These are phyloP conservation scores for Amphiduros pacificus DNA, from an alignment of 2,888 invertebrate species.

Conservation along the genomic window DNA sequence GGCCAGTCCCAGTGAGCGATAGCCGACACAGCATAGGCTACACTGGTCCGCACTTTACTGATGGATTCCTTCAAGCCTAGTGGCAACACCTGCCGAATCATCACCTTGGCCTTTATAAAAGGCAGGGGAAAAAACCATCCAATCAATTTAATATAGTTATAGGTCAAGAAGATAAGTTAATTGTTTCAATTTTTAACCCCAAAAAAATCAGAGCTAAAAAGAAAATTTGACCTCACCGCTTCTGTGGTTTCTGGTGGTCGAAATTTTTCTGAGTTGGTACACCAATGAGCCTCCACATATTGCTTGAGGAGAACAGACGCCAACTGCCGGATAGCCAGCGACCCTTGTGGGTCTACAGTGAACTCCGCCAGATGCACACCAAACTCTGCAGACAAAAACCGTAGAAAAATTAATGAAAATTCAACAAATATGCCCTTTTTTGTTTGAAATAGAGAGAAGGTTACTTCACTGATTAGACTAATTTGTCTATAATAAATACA, in stretches of 20 bases:
- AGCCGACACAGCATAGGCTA: constrained; percentile 73
- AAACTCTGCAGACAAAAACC: constrained; percentile 58
- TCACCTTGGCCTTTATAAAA: constrained; percentile 66
- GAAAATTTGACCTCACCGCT: too few relatives aligned
- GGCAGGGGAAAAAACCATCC: background rate
- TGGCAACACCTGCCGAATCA: constrained; percentile 69
- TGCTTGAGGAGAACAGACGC: constrained; percentile 74
- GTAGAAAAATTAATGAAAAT: too few relatives aligned
- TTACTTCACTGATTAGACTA: too few relatives aligned
- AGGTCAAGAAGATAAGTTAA: too few relatives aligned
- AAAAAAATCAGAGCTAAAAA: too few relatives aligned
- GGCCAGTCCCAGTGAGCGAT: constrained; percentile 78
- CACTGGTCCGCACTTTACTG: constrained; percentile 70
- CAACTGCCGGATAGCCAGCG: constrained; percentile 69
- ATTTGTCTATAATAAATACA: too few relatives aligned
- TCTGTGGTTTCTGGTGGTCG: constrained; percentile 64
- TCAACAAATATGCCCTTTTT: too few relatives aligned
- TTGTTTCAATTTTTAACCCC: too few relatives aligned
- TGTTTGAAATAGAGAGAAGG: too few relatives aligned
- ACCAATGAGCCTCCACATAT: constrained; percentile 74
- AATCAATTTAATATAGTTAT: background rate
- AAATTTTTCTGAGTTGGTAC: constrained; percentile 65
- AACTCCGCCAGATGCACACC: constrained; percentile 72
- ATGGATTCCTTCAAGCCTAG: constrained; percentile 70
- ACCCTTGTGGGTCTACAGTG: constrained; percentile 68